Conservation (phyloP, 1,140 invertebrate genomes). For the Drosophila baimaii region DNA sequence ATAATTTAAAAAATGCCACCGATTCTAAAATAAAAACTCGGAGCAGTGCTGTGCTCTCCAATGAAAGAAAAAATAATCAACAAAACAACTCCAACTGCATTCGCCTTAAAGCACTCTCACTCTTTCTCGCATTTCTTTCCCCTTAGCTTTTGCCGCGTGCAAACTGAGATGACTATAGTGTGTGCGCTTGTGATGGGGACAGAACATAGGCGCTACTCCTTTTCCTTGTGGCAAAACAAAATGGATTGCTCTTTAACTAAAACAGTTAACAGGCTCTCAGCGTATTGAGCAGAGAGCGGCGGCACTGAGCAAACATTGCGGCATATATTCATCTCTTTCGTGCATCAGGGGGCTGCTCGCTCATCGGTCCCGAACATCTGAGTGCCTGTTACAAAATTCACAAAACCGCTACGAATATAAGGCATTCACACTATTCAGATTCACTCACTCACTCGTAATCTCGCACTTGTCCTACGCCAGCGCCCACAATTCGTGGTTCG, state of each 20-base stretch:
- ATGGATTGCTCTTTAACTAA: slow-evolving; percentile 84
- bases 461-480: slow-evolving; percentile 28
- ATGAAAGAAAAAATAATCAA: not conserved
- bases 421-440: slow-evolving; percentile 76
- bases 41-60: not conserved
- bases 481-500: slow-evolving; percentile 23
- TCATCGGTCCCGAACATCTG: not conserved
- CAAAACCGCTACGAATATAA: slow-evolving; percentile 83
- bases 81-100: slow-evolving; percentile 14
- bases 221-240: slow-evolving; percentile 82
- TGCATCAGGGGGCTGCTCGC: not conserved
- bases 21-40: too few relatives aligned
- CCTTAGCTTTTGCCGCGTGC: slow-evolving; percentile 27
- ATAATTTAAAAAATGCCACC: too few relatives aligned
- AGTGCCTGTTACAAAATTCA: slow-evolving; percentile 71
- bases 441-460: slow-evolving; percentile 71
- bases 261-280: slow-evolving; percentile 81
- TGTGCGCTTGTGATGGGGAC: slow-evolving; percentile 30
- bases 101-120: slow-evolving; percentile 15
- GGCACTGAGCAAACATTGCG: slow-evolving; percentile 54
- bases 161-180: slow-evolving; percentile 31
- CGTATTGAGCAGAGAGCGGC: slow-evolving; percentile 5
- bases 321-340: slow-evolving; percentile 60
- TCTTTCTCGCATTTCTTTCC: slow-evolving; percentile 25
- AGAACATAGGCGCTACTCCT: slow-evolving; percentile 70